Base-by-base conservation (phyloP, 2,888 invertebrate species). In the Sabellastarte sp. region DNA sequence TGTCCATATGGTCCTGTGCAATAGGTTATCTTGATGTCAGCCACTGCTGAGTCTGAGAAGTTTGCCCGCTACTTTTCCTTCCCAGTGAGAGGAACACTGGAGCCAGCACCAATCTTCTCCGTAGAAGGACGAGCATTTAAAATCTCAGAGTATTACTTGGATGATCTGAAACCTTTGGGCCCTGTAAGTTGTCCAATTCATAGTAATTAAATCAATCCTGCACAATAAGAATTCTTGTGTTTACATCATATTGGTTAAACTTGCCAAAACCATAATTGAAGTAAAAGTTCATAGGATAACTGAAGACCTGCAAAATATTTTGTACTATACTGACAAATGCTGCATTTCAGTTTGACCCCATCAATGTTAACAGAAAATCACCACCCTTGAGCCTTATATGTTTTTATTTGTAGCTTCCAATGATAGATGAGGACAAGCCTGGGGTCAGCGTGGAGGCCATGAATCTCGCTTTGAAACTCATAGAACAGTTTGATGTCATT, bases 11-110 rank as follows among this genome's bases (percentile, higher is more conserved):
- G n/a, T n/a, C n/a, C n/a, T n/a, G n/a, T n/a, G n/a, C n/a, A n/a
- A n/a, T n/a, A 88, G 88, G 83, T 92, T 0, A 87, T 97, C 59
- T 86, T 97, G 1, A 97, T 97, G 96, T 96, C 95, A 0, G 97
- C 97, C 0, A 96, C 97, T 1, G 90, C 95, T 74, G 89, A 94
- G 77, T 87, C 90, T 0, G 84, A 87, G 1, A 87, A 87, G 67
- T 93, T 93, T 84, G 87, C 89, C 0, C 81, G 88, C 32, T 93
- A 93, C 76, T 92, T 90, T 78, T 83, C 79, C 1, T 65, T 84
- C 2, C 86, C 86, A 0, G 65, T 81, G 28, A 56, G 76, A 29
- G 76, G 74, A 30, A 51, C 63, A 1, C 62, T 82, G 61, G 80
- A 81, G 59, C 76, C 75, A 24, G 82, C 83, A 0, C 81, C 82